Percentiles rank a stretch among this genome's conserved stretches.
Conservation (phyloP, 2,888 invertebrate species). For the Saturnia japonica region DNA sequence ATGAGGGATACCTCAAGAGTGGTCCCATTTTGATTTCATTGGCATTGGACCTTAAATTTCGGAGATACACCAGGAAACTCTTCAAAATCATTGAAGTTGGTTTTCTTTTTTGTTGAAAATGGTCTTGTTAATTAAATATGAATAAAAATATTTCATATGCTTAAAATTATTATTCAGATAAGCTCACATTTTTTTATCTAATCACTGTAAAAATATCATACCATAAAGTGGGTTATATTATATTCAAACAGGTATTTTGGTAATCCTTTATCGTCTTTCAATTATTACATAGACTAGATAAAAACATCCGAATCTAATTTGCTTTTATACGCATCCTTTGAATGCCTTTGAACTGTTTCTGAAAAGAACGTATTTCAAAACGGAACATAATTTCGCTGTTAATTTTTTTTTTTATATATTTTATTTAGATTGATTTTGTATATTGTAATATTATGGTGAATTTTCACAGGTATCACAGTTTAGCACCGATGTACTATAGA, state of each 20-base stretch:
- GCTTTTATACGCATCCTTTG: not conserved
- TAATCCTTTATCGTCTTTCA: conserved; percentile 1
- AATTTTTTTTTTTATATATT: not conserved
- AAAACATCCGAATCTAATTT: not conserved
- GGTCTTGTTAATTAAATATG: no score
- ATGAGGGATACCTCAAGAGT: no score
- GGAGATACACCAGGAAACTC: no score
- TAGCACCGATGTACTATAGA: conserved; percentile 99
- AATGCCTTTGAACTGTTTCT: not conserved
- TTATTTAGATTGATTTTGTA: no score
- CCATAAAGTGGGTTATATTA: not conserved
- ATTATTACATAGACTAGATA: not conserved
- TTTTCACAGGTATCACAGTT: conserved; percentile 93
- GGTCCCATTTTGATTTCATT: no score
- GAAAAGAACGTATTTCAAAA: not conserved
- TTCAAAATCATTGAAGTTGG: no score
- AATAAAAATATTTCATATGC: not conserved
- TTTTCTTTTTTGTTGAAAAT: no score
- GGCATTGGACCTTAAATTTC: no score
- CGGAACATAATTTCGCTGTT: not conserved
- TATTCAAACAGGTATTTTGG: not conserved
- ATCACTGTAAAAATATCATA: not conserved
- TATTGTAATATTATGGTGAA: not conserved
- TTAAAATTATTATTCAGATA: not conserved
- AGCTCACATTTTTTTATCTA: not conserved